Base-by-base conservation (phyloP, 2,797 vertebrate genomes). In the Echiichthys vipera region DNA sequence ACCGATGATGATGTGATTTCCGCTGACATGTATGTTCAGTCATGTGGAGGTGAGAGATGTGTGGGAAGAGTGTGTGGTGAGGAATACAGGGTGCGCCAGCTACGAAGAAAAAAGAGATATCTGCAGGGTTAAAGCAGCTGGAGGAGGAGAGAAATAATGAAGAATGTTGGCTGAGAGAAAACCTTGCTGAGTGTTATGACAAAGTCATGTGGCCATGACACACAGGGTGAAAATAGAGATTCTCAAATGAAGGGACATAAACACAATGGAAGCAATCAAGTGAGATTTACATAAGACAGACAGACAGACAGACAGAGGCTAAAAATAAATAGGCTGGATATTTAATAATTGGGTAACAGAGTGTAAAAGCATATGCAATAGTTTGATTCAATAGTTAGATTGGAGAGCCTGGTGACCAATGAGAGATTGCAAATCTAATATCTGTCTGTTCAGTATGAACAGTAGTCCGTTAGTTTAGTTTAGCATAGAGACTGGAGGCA, bases 121-220 rank as follows among this genome's bases (percentile, higher is more conserved):
- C 80, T 72, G 58, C 71, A 86, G 80, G 87, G 79, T 47, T 42
- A 75, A 81, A 81, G 43, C 81, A 81, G 80, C 78, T 51, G 74
- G 75, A 49, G 62, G 65, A 77, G 56, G 54, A 22, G 40, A 64
- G 43, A 70, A 75, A 66, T 74, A 80, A 85, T 87, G 84, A 83
- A 77, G 71, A 65, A 75, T 71, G 69, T 68, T 57, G 68, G 49
- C 78, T 72, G 78, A 71, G 62, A 70, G 36, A 77, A 74, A 84
- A 73, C 76, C 80, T 77, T 56, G 83, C 77, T 73, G 87, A 66
- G 80, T 80, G 88, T 79, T 80, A 80, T 81, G 83, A 84, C 71
- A 83, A 87, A 89, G 84, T 73, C 62, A 73, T 55, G 66, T 10
- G 3, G 77, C 42, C 39, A 67, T 4, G 51, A 74, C 51, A 74